phyloP scores from a whole-genome alignment of 2,113 vertebrate genomes.

The Gymnogyps californianus region DNA sequence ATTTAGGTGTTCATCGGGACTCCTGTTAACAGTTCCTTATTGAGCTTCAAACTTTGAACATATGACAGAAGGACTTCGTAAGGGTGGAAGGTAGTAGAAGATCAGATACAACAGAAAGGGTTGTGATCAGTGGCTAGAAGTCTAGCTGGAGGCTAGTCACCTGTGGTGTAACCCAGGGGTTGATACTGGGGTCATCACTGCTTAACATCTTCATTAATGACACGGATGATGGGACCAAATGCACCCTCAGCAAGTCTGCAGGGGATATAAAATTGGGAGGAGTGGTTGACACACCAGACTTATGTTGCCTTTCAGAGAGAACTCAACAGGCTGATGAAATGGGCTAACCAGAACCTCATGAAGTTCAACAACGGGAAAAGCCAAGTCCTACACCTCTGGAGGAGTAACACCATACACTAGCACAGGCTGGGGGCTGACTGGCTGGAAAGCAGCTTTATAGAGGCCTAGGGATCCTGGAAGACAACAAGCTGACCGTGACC shows the following conservation, averaged over 20 bases:
- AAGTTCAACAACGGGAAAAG: neutral
- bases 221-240: neutral
- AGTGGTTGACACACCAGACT: neutral
- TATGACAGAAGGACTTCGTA: neutral
- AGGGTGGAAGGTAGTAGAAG: neutral
- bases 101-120: neutral
- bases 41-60: neutral
- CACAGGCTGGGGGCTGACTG: neutral
- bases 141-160: neutral
- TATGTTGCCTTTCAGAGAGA: neutral
- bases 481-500: neutral
- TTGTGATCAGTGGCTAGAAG: neutral
- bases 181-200: neutral
- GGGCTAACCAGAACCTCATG: neutral
- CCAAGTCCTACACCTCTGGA: neutral
- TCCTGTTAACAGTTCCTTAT: neutral
- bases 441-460: neutral
- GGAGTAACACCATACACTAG: neutral
- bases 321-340: neutral
- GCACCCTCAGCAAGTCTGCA: neutral
- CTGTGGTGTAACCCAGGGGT: neutral
- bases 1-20: neutral
- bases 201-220: neutral
- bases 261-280: neutral
- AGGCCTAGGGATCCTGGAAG: neutral